Conservation (phyloP, 2,113 vertebrate genomes). For the Lanius ludovicianus region DNA sequence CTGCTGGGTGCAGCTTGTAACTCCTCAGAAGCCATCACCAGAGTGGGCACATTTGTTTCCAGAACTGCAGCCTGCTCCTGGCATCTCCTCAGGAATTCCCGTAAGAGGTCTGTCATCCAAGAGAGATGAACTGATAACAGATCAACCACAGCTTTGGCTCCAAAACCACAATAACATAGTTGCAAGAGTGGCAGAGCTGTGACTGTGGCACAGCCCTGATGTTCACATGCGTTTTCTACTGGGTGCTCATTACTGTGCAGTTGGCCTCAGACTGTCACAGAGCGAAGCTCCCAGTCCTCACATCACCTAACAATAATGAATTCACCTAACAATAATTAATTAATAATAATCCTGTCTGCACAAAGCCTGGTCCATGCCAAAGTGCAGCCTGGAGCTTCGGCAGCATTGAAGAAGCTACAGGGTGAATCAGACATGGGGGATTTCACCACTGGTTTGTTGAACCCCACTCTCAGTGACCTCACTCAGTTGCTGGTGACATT, state of each 20-base stretch:
- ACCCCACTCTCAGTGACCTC: not conserved
- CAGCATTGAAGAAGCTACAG: not conserved
- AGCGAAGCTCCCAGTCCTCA: not conserved
- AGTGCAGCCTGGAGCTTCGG: not conserved
- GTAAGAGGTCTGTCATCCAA: not conserved
- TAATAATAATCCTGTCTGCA: not conserved
- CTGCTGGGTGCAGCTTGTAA: not conserved
- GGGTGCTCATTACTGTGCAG: rapidly evolving
- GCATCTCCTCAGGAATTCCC: not conserved
- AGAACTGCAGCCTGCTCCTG: not conserved
- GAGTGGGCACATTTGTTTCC: not conserved
- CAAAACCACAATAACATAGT: not conserved
- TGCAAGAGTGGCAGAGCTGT: rapidly evolving
- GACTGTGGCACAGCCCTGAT: not conserved
- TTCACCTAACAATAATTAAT: not conserved
- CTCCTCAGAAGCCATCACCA: not conserved
- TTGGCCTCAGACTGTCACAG: not conserved
- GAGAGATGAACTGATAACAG: not conserved
- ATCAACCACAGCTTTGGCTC: not conserved
- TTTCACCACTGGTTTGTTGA: not conserved
- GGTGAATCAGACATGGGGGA: not conserved
- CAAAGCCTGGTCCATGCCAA: not conserved
- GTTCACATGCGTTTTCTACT: rapidly evolving
- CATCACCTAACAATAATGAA: not conserved
- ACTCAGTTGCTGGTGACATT: not conserved